Conservation (phyloP, 2,797 vertebrate genomes). For the Lacerta viridis region DNA sequence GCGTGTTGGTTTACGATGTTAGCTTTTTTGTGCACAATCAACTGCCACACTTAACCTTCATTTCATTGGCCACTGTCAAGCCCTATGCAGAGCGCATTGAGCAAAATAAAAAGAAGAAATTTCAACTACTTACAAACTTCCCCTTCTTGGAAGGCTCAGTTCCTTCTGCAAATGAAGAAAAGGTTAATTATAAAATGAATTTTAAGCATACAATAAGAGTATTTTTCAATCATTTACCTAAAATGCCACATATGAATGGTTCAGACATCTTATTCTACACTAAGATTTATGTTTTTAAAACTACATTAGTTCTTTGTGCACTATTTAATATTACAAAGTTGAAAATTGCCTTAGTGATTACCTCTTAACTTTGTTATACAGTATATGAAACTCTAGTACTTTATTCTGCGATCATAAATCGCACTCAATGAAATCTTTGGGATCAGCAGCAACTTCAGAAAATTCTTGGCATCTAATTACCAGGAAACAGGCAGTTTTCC, state of each 20-base stretch:
- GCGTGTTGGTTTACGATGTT: conserved; percentile 44
- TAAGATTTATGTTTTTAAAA: background rate
- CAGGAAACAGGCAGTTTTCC: background rate
- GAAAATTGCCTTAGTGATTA: background rate
- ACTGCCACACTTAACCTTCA: conserved; percentile 46
- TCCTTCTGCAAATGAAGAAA: conserved; percentile 91
- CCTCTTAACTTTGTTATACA: background rate
- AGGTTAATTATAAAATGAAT: conserved; percentile 34
- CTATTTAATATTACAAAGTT: background rate
- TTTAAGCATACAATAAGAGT: background rate
- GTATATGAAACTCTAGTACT: background rate
- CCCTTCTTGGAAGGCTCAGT: conserved; percentile 97
- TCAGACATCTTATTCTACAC: background rate
- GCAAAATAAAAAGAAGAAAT: conserved; percentile 52
- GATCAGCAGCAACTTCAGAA: background rate
- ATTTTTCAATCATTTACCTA: background rate
- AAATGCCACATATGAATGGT: background rate
- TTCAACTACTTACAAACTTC: conserved; percentile 94
- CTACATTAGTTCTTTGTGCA: background rate
- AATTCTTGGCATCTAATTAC: background rate
- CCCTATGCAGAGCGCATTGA: conserved; percentile 27
- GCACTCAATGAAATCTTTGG: background rate
- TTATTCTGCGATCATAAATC: background rate
- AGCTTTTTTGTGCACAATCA: conserved; percentile 25
- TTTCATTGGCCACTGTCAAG: conserved; percentile 33